Base-by-base conservation (phyloP, 2,113 vertebrate species). In the Hippocampus guttulatus region DNA sequence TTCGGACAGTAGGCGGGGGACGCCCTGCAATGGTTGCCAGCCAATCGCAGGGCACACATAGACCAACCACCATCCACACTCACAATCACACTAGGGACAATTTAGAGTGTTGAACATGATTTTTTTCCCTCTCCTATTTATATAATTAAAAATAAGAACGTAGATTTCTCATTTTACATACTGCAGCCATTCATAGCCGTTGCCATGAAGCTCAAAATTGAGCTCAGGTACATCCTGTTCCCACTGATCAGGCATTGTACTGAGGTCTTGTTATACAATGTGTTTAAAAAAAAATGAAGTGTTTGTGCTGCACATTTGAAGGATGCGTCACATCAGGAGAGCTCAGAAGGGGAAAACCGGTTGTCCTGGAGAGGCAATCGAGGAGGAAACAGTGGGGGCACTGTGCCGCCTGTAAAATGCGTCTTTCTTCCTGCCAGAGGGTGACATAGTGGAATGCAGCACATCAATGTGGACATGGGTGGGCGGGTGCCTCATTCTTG, bases 391-490 rank as follows among this genome's bases (percentile, higher is more conserved):
- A 91, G 88, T 81, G 83, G 78, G 12, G 64, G 85, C 68, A 69
- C 87, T 91, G 86, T 91, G 47, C 70, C 60, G 87, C 69, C 83
- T 84, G 79, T 91, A 89, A 91, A 91, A 87, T 85, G 88, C 82
- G 84, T 71, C 88, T 89, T 91, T 91, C 88, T 91, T 87, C 83
- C 88, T 86, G 81, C 67, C 73, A 82, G 88, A 89, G 88, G 75
- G 84, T 88, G 85, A 85, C 81, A 85, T 80, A 75, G 71, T 75
- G 84, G 87, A 89, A 91, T 88, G 87, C 83, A 54, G 78, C 81
- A 81, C 85, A 88, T 87, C 87, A 84, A 88, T 86, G 85, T 88
- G 84, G 85, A 87, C 88, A 88, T 88, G 89, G 84, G 88, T 88
- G 89, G 89, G 87, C 88, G 89, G 89, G 87, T 87, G 84, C 68